Conservation (phyloP, 1,140 invertebrate species). For the Drosophila equinoxialis region DNA sequence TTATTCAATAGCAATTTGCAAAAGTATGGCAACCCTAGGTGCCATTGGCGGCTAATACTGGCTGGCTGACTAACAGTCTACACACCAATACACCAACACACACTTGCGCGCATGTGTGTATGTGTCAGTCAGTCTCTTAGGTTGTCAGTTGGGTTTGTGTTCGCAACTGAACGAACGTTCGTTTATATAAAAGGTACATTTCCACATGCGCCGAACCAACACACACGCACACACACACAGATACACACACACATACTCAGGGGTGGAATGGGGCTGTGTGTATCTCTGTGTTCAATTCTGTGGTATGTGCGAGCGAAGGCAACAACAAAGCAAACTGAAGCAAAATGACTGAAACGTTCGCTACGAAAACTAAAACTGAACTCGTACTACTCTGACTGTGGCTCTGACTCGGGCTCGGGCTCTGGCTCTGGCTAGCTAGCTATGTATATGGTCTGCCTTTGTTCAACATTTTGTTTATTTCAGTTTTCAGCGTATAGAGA, state of each 20-base stretch:
- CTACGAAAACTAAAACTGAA: slow-evolving; percentile 74
- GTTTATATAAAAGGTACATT: slow-evolving; percentile 79
- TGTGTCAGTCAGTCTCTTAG: slow-evolving; percentile 57
- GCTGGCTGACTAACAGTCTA: slow-evolving; percentile 72
- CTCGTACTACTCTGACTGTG: slow-evolving; percentile 50
- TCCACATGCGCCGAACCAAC: slow-evolving; percentile 55
- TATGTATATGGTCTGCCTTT: slow-evolving; percentile 41
- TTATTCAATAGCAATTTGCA: slow-evolving; percentile 4
- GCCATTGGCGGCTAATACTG: slow-evolving; percentile 9
- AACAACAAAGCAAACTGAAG: slow-evolving; percentile 60
- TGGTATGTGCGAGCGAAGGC: slow-evolving; percentile 68
- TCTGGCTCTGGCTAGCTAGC: slow-evolving; percentile 8
- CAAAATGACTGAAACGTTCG: slow-evolving; percentile 63
- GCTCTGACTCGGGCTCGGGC: slow-evolving; percentile 2
- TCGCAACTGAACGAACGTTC: slow-evolving; percentile 22
- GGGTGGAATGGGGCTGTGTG: slow-evolving; percentile 26
- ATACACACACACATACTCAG: slow-evolving; percentile 34
- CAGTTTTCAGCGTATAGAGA: slow-evolving; percentile 38
- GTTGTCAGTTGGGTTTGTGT: slow-evolving; percentile 76
- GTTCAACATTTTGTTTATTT: slow-evolving; percentile 80
- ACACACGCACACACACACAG: slow-evolving; percentile 29
- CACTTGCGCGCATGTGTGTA: slow-evolving; percentile 32
- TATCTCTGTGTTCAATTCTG: slow-evolving; percentile 31
- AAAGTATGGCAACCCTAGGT: slow-evolving; percentile 60
- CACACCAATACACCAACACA: slow-evolving; percentile 34